Evolutionary conservation across 1,140 invertebrate species (phyloP), one percentile per base, ranked within the genome.

Genomic region (Heliconius nattereri): DNA sequence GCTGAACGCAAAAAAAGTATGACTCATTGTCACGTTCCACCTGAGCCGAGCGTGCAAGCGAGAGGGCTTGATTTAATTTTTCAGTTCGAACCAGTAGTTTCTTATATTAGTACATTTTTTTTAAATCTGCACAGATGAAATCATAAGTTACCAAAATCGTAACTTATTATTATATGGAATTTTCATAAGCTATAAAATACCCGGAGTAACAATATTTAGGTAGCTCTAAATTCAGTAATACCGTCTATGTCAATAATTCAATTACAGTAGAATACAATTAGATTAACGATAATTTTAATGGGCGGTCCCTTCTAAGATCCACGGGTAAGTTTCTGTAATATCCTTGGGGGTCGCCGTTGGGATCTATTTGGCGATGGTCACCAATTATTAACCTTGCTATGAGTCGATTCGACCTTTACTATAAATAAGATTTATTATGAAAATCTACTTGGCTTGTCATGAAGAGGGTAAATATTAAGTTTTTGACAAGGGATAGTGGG

Each of bases 281-380:
- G 60, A 76, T 45, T 49, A 74, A 60, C 54, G 19, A 40, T 74
- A 74, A 66, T 78, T 74, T 45, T 66, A 78, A 78, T 70, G 35
- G 40, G 71, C 29, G 40, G 78, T 81, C 80, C 81, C 85, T 74
- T 85, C 87, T 87, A 87, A 87, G 80, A 88, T 86, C 87, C 81
- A 60, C 84, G 86, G 88, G 89, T 89, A 90, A 91, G 90, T 91
- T 91, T 89, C 84, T 81, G 87, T 92, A 89, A 92, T 93, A 90
- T 92, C 89, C 90, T 90, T 73, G 71, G 90, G 89, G 90, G 87
- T 86, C 85, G 49, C 82, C 81, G 78, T 78, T 72, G 81, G 89
- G 80, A 85, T 86, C 80, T 89, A 86, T 90, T 89, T 88, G 86
- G 60, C 60, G 60, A 88, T 82, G 87, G 78, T 66, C 76, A 76